phyloP scores from a whole-genome alignment of 2,888 invertebrate genomes.

The Antitype chi region DNA sequence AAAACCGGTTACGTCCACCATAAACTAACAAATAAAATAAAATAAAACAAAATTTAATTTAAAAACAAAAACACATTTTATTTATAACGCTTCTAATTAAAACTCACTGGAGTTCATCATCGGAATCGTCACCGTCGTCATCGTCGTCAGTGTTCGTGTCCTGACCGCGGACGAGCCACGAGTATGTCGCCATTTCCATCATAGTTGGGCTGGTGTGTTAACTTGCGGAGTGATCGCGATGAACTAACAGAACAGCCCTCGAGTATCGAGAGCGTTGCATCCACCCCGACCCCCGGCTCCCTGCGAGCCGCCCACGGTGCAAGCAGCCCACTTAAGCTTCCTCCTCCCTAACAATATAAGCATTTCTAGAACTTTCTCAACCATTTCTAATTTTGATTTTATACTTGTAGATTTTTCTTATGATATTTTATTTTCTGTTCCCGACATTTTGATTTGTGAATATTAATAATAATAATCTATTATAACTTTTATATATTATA shows the following conservation, averaged over 20 bases:
- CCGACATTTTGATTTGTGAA: neutral
- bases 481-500: too few relatives aligned
- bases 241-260: slow-evolving; percentile 59
- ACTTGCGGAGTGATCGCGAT: slow-evolving; percentile 56
- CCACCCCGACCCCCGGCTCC: slow-evolving; percentile 58
- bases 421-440: neutral
- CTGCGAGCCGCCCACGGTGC: slow-evolving; percentile 17
- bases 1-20: neutral
- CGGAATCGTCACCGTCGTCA: neutral
- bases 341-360: neutral
- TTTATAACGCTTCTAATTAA: neutral
- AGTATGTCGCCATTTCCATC: slow-evolving; percentile 45
- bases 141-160: neutral
- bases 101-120: slow-evolving; percentile 37
- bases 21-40: neutral
- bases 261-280: slow-evolving; percentile 51
- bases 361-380: neutral
- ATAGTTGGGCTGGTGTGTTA: slow-evolving; percentile 44
- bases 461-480: too few relatives aligned
- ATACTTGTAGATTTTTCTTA: neutral
- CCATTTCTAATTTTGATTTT: neutral
- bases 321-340: neutral
- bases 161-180: neutral
- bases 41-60: neutral
- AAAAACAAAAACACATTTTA: neutral